Evolutionary conservation across 1,140 invertebrate species (phyloP).

Genomic region (Drosophila prosaltans): DNA sequence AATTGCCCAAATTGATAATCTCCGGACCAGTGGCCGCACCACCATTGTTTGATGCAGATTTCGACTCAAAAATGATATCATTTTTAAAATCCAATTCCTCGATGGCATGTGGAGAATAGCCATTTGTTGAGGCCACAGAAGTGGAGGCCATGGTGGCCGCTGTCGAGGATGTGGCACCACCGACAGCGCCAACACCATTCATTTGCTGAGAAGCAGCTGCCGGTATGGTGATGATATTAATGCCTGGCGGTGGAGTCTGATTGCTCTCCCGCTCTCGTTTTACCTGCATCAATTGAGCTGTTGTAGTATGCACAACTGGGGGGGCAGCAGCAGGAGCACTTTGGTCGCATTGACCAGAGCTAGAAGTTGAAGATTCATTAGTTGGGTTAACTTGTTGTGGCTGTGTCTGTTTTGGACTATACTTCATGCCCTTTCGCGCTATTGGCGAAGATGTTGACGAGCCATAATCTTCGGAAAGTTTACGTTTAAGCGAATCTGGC

Average conservation of each 20-base stretch:
- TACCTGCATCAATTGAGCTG: constrained; percentile 63
- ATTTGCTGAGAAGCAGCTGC: constrained; percentile 65
- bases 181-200: constrained; percentile 36
- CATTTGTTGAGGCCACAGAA: constrained; percentile 74
- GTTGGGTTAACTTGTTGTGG: background rate
- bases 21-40: constrained; percentile 49
- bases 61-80: constrained; percentile 77
- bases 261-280: constrained; percentile 68
- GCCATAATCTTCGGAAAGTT: constrained; percentile 65
- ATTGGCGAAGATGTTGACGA: background rate
- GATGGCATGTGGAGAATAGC: constrained; percentile 69
- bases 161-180: constrained; percentile 59
- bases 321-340: constrained; percentile 12
- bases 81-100: constrained; percentile 78
- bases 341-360: background rate
- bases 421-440: constrained; percentile 46
- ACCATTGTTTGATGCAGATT: constrained; percentile 43
- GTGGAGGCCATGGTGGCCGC: constrained; percentile 72
- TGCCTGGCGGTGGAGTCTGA: constrained; percentile 67
- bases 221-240: constrained; percentile 78
- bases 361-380: constrained; percentile 1
- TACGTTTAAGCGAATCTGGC: constrained; percentile 75
- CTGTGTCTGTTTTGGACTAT: constrained; percentile 47
- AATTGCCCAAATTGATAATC: constrained; percentile 79
- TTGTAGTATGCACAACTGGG: constrained; percentile 63